phyloP scores from a whole-genome alignment of 2,797 vertebrate species.

The Etheostoma nigrum region DNA sequence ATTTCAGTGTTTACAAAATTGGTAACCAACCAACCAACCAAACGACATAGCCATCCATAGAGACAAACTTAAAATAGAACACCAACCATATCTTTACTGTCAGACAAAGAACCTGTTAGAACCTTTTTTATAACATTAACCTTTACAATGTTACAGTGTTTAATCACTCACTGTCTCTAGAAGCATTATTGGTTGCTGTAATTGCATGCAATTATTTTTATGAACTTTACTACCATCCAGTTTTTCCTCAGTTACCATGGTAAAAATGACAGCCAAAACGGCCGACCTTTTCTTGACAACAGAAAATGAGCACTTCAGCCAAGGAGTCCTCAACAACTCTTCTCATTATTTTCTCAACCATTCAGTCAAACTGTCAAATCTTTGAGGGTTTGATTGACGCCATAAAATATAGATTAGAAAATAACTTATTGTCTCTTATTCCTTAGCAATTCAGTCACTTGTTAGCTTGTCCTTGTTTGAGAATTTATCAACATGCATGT shows the following conservation, averaged over 20 bases:
- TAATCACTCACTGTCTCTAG: neutral
- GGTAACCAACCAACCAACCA: neutral
- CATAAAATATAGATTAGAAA: constrained; percentile 21
- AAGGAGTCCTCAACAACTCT: constrained; percentile 17
- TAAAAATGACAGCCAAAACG: constrained; percentile 8
- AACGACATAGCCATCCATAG: neutral
- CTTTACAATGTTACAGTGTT: neutral
- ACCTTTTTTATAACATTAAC: neutral
- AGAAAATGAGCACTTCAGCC: constrained; percentile 27
- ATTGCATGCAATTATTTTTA: neutral
- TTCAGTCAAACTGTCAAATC: constrained; percentile 8
- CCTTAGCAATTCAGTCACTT: constrained; percentile 29
- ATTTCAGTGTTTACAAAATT: too few relatives aligned
- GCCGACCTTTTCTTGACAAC: constrained; percentile 13
- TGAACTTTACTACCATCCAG: neutral
- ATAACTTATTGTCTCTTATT: constrained; percentile 29
- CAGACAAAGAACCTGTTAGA: neutral
- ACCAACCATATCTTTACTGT: neutral
- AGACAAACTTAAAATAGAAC: neutral
- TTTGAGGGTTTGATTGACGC: constrained; percentile 24
- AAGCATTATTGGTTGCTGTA: neutral
- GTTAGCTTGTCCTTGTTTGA: neutral
- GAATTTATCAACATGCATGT: neutral
- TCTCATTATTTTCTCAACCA: constrained; percentile 7
- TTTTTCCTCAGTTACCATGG: constrained; percentile 5